These are phyloP conservation scores for Heterocephalus glaber DNA, from an alignment of 2,113 vertebrate genomes.

Conservation along the genomic window DNA sequence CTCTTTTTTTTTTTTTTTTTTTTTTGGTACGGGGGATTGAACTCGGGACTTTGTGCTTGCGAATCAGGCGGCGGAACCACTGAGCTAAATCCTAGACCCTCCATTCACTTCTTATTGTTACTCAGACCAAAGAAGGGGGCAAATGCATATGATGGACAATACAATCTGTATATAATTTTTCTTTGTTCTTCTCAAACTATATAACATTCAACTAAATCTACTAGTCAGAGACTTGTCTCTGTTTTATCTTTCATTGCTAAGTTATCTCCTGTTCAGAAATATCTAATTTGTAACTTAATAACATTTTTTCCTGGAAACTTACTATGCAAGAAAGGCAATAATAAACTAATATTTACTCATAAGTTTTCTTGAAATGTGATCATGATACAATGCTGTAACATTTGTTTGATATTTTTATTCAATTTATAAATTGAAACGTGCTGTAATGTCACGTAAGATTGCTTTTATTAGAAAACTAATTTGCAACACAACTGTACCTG, in stretches of 20 bases:
- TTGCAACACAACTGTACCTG: not conserved
- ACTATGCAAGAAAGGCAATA: not conserved
- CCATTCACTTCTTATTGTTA: not conserved
- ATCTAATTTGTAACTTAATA: not conserved
- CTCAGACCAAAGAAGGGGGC: not conserved
- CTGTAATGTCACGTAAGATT: not conserved
- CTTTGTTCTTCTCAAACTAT: not conserved
- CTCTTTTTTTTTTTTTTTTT: too few species aligned
- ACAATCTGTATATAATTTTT: not conserved
- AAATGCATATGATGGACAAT: not conserved
- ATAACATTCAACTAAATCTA: not conserved
- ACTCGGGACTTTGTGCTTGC: too few species aligned
- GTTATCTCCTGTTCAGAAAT: not conserved
- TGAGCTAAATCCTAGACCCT: too few species aligned
- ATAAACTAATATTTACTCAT: not conserved
- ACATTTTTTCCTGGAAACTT: not conserved
- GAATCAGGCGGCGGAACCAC: too few species aligned
- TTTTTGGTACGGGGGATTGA: too few species aligned
- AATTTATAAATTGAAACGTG: conserved; percentile 51
- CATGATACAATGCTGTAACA: not conserved
- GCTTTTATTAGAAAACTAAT: conserved; percentile 53
- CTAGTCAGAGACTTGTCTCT: not conserved
- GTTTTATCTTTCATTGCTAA: not conserved
- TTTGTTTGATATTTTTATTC: not conserved
- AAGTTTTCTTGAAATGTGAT: conserved; percentile 9